Base-by-base conservation (phyloP, 1,140 invertebrate species). In the Luehdorfia chinensis region DNA sequence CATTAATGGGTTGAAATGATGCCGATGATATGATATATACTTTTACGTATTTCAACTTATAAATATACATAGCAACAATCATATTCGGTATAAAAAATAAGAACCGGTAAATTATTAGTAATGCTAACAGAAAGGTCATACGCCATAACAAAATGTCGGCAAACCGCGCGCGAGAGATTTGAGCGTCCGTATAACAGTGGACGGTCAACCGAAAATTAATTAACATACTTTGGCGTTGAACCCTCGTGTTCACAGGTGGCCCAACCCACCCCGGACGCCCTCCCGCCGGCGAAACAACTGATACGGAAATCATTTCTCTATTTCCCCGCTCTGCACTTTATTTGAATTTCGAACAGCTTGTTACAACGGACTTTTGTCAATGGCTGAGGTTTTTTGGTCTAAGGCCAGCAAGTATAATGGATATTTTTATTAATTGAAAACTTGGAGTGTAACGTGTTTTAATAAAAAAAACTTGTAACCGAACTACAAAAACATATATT, bases 201-300 rank as follows among this genome's bases (percentile, higher is more conserved):
- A 83, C 76, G 77, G 77, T 73, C 75, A 73, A 75, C 74, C 77
- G 70, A 81, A 85, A 85, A 84, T 85, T 81, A 84, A 85, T 83
- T 85, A 85, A 83, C 78, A 83, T 85, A 85, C 81, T 85, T 85
- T 75, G 67, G 67, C 54, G 69, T 61, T 58, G 68, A 75, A 73
- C 77, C 81, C 77, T 69, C 68, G 61, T 33, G 37, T 32, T 44
- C 62, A 72, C 77, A 84, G 77, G 77, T 84, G 76, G 67, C 64
- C 61, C 39, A 9, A 33, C 30, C 32, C 58, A 64, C 59, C 63
- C 67, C 55, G 47, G 47, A 4, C 33, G 48, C 48, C 51, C 37
- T 50, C 46, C 33, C 45, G 30, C 32, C 15, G 18, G 7, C 11
- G 34, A 37, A 37, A 37, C 37, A 41, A 55, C 56, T 50, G 53